Base-by-base conservation (phyloP, 2,113 vertebrate genomes). In the Chamaea fasciata region DNA sequence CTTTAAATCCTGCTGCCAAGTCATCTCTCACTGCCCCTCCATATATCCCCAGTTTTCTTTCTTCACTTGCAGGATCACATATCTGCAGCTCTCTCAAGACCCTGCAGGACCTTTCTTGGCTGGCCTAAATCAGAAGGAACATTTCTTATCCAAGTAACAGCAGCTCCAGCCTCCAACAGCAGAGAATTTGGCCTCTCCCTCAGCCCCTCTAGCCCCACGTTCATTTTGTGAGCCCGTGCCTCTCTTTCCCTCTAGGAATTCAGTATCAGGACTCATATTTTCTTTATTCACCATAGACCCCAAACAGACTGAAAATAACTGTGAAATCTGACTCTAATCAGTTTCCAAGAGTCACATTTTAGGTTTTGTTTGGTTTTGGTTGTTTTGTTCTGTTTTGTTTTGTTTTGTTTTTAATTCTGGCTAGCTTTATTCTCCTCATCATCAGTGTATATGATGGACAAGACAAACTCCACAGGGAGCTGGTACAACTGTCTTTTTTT, bases 41-140 rank as follows among this genome's bases (percentile, higher is more conserved):
- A 57, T 20, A 60, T 63, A 82, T 21, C 81, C 53, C 71, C 65
- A 41, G 49, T 16, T 74, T 71, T 56, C 78, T 65, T 71, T 73
- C 80, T 92, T 89, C 47, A 35, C 64, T 93, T 59, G 14, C 46
- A 95, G 65, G n/a, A 86, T 90, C 75, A 19, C 44, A 44, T 56
- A 64, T 87, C 86, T 62, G 35, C 39, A 64, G 57, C 44, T 46
- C 87, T 93, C 92, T 80, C 89, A 93, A 95, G 95, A 95, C 87
- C 69, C 71, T 70, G 62, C 26, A 89, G 49, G 87, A 82, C 74
- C 83, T 89, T 79, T 83, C 65, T 94, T 77, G 83, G 76, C 86
- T 92, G 64, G 22, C 26, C 10, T 75, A 62, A 89, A 80, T 69
- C 56, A 77, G 39, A 78, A 63, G 16, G 17, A 91, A 50, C 17